Percentiles rank a stretch among this genome's conserved stretches.
phyloP scores from a whole-genome alignment of 2,113 vertebrate species.

The Ramphastos sulfuratus region DNA sequence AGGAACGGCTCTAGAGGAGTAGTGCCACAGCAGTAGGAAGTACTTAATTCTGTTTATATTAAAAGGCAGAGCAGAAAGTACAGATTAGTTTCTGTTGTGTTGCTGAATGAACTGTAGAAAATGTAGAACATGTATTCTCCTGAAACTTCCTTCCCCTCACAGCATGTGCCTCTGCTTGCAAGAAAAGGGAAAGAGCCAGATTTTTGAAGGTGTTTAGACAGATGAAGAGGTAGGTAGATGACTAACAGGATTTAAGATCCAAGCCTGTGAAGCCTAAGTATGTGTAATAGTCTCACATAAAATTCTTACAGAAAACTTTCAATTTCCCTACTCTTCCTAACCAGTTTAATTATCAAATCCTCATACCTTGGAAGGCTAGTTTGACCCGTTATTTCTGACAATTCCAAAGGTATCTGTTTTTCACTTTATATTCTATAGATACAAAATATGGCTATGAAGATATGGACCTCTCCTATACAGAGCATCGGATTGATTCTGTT shows the following conservation, averaged over 20 bases:
- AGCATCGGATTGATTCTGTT: not conserved
- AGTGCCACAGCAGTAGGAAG: not conserved
- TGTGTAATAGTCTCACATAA: not conserved
- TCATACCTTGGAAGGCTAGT: not conserved
- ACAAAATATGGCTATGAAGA: not conserved
- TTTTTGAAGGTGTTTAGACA: slow-evolving; percentile 31
- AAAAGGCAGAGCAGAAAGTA: not conserved
- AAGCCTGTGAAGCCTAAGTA: not conserved
- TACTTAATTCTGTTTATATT: not conserved
- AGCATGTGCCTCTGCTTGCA: not conserved
- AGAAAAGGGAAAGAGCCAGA: not conserved
- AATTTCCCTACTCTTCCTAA: not conserved
- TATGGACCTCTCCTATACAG: not conserved
- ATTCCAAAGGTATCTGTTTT: not conserved
- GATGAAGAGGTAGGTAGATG: not conserved
- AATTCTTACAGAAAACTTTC: not conserved
- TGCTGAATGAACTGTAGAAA: not conserved
- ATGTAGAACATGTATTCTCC: not conserved
- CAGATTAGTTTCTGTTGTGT: not conserved
- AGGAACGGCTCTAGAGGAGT: not conserved
- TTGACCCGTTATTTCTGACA: not conserved
- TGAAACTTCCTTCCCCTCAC: not conserved
- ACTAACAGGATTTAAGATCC: slow-evolving; percentile 8
- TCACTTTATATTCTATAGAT: too few relatives aligned
- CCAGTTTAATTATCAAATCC: not conserved